phyloP scores from a whole-genome alignment of 2,888 invertebrate species.

The Andrena marginata region DNA sequence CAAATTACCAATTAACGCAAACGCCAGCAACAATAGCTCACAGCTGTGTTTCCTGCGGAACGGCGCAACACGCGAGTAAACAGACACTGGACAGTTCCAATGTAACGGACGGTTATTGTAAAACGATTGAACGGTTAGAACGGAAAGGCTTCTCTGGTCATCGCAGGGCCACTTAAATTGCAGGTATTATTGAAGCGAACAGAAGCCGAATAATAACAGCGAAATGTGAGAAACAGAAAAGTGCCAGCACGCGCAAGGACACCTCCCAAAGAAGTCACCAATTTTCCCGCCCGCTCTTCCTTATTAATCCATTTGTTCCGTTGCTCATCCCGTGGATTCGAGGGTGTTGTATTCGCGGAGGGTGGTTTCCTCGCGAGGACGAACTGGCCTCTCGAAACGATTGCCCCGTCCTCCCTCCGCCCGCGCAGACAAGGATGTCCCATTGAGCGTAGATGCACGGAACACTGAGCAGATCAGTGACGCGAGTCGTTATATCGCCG shows the following conservation, averaged over 20 bases:
- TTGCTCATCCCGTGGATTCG: background rate
- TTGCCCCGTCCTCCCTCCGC: constrained; percentile 13
- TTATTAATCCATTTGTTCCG: constrained; percentile 9
- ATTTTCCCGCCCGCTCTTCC: background rate
- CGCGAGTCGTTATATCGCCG: constrained; percentile 73
- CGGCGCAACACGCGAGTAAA: constrained; percentile 57
- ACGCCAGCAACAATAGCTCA: constrained; percentile 79
- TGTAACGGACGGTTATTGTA: background rate
- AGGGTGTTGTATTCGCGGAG: background rate
- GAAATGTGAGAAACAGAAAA: background rate
- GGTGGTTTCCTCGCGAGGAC: constrained; percentile 1
- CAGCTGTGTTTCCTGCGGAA: constrained; percentile 75
- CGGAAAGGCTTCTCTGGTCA: background rate
- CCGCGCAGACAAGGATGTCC: constrained; percentile 31
- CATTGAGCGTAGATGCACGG: constrained; percentile 46
- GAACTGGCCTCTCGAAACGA: constrained; percentile 45
- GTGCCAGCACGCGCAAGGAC: background rate
- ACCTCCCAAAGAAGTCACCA: constrained; percentile 19
- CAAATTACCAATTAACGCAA: constrained; percentile 81
- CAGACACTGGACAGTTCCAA: constrained; percentile 28
- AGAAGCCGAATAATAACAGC: no score
- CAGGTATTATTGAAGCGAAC: background rate
- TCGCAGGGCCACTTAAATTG: background rate
- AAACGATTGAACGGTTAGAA: background rate
- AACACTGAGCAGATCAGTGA: constrained; percentile 70